A percentile compares a stretch with the other conserved stretches of the same genome.
These are phyloP conservation scores for Ardeotis arabs DNA, from an alignment of 2,113 vertebrate species.

Conservation along the genomic window DNA sequence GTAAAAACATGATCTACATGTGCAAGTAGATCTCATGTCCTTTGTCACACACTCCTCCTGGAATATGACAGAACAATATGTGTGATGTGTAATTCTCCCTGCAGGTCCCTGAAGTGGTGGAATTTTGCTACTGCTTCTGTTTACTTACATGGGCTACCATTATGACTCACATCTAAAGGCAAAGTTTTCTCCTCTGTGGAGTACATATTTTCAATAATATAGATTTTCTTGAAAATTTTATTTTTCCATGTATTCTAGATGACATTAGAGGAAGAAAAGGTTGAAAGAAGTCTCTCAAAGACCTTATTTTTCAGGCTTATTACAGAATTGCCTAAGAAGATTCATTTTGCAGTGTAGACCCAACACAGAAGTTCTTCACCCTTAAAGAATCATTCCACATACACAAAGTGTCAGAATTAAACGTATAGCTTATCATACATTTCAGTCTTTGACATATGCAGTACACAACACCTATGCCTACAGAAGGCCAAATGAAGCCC, in stretches of 20 bases:
- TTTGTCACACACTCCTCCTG: background rate
- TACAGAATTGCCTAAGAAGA: slow-evolving; percentile 40
- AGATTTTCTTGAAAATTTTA: background rate
- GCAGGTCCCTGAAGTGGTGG: background rate
- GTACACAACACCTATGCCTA: background rate
- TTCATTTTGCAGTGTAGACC: background rate
- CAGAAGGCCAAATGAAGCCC: background rate
- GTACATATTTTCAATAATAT: background rate
- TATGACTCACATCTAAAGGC: background rate
- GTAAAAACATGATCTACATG: no score
- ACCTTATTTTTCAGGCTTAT: slow-evolving; percentile 21
- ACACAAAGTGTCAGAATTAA: background rate
- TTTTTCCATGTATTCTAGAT: background rate
- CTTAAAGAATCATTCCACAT: background rate
- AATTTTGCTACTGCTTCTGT: background rate
- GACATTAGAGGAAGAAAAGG: background rate
- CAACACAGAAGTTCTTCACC: background rate
- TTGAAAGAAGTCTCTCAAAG: slow-evolving; percentile 33
- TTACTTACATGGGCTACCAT: background rate
- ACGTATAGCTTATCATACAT: background rate
- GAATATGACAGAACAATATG: background rate
- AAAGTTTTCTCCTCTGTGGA: background rate
- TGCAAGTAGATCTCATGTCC: background rate
- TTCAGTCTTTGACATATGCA: background rate
- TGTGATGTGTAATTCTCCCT: background rate